A percentile compares a stretch with the other conserved stretches of the same genome.
Evolutionary conservation across 1,140 invertebrate species (phyloP).

Genomic region (Yoshiicerus persimilis): DNA sequence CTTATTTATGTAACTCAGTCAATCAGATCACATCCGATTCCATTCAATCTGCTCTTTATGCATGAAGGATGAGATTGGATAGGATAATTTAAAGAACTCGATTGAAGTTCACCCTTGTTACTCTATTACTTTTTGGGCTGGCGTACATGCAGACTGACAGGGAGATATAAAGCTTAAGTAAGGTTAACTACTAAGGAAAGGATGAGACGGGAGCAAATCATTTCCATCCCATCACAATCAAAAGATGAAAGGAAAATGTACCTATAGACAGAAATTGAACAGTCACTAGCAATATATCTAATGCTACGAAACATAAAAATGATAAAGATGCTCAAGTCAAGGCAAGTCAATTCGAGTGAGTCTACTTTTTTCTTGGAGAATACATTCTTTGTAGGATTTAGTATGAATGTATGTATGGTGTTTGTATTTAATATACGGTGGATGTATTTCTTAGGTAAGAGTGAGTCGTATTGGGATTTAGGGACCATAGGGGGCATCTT

Average conservation of each 20-base stretch:
- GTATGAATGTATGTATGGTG: background rate
- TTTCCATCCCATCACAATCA: background rate
- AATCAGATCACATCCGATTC: background rate
- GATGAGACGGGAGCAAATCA: background rate
- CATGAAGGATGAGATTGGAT: background rate
- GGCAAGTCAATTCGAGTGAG: background rate
- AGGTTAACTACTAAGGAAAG: background rate
- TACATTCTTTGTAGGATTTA: background rate
- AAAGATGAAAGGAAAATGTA: background rate
- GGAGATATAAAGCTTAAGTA: background rate
- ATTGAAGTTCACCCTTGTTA: background rate
- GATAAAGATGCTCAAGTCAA: conserved; percentile 1
- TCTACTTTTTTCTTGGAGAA: background rate
- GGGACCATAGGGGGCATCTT: conserved; percentile 10
- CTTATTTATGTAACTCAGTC: background rate
- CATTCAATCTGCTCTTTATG: background rate
- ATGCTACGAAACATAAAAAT: background rate
- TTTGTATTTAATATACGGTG: background rate
- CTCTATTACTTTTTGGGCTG: background rate
- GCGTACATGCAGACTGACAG: background rate
- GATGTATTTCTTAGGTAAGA: background rate
- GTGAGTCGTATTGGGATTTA: background rate
- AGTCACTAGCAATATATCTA: background rate
- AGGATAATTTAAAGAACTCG: conserved; percentile 12
- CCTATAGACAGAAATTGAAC: background rate